These are phyloP conservation scores for Caenorhabditis sp. DNA, from an alignment of 2,888 invertebrate species.

Conservation along the genomic window DNA sequence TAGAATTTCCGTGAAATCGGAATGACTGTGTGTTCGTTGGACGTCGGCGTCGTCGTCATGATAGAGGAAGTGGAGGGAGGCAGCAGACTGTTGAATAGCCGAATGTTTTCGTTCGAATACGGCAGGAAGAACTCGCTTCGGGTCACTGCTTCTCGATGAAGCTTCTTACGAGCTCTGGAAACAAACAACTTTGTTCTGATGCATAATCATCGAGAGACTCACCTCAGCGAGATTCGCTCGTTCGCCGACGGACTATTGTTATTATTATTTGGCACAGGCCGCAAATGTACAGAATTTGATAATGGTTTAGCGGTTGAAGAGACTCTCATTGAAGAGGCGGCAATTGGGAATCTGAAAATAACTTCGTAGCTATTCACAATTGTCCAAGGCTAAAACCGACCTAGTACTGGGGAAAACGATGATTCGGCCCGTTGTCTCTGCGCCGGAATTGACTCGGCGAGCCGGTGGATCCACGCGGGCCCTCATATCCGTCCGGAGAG, in stretches of 20 bases:
- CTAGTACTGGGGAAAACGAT: constrained; percentile 69
- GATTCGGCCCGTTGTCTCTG: constrained; percentile 40
- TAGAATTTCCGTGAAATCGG: constrained; percentile 11
- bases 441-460: constrained; percentile 52
- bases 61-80: constrained; percentile 54
- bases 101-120: constrained; percentile 40
- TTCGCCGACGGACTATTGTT: constrained; percentile 17
- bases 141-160: constrained; percentile 50
- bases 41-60: constrained; percentile 34
- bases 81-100: constrained; percentile 41
- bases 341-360: constrained; percentile 55
- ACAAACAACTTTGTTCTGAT: no score
- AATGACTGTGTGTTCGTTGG: no score
- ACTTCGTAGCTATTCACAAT: no score
- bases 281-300: constrained; percentile 44
- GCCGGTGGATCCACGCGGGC: constrained; percentile 13
- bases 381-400: no score
- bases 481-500: constrained; percentile 1
- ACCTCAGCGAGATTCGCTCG: constrained; percentile 50
- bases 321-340: constrained; percentile 45
- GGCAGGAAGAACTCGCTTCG: constrained; percentile 45
- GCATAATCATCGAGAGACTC: background rate
- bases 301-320: constrained; percentile 16
- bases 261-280: constrained; percentile 45
- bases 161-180: constrained; percentile 52